Evolutionary conservation across 2,797 vertebrate genomes (phyloP).

Genomic region (Paramormyrops hopkinsi): DNA sequence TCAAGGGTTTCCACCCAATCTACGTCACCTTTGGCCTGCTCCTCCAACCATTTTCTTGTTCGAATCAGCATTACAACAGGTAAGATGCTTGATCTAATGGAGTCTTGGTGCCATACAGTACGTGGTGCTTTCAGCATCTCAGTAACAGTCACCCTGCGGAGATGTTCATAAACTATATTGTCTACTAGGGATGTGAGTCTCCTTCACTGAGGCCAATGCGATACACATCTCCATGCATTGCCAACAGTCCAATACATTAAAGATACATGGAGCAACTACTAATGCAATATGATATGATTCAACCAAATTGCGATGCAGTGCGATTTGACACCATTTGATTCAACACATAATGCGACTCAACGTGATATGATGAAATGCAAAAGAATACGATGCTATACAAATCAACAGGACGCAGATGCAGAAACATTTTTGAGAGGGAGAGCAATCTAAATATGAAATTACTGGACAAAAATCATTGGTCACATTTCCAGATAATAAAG

Average conservation of each 20-base stretch:
- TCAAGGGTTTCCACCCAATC: background rate
- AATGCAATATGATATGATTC: background rate
- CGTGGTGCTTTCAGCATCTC: background rate
- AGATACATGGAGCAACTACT: background rate
- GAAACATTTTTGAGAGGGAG: background rate
- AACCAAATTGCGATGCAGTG: background rate
- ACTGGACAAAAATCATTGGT: background rate
- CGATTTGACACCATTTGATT: background rate
- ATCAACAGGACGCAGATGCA: background rate
- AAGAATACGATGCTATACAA: background rate
- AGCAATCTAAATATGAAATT: background rate
- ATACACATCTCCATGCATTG: background rate
- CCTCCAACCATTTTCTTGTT: background rate
- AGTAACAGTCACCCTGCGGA: background rate
- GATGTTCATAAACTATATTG: background rate
- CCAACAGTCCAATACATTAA: background rate
- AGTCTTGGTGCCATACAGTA: background rate
- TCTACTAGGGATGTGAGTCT: background rate
- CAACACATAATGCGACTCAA: background rate
- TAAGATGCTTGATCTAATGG: background rate
- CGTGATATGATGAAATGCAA: background rate
- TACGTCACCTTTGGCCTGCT: background rate
- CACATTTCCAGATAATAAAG: background rate
- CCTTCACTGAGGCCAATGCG: background rate
- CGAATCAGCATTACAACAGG: background rate